phyloP scores from a whole-genome alignment of 2,888 invertebrate genomes.

The Nomada fucata region DNA sequence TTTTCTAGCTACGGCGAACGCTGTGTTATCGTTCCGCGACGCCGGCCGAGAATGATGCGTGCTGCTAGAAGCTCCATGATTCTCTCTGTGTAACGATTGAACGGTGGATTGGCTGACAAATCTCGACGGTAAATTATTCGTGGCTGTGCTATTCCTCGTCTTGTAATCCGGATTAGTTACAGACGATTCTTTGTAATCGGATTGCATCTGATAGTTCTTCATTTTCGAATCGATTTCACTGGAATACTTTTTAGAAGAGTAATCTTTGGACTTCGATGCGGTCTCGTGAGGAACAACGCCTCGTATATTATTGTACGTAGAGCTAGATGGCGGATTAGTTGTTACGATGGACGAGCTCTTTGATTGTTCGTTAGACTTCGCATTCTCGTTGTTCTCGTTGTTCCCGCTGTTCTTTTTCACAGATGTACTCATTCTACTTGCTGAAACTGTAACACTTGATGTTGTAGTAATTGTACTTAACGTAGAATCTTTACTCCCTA shows the following conservation, averaged over 20 bases:
- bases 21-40: slow-evolving; percentile 65
- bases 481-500: slow-evolving; percentile 52
- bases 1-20: slow-evolving; percentile 67
- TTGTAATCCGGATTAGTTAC: slow-evolving; percentile 70
- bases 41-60: slow-evolving; percentile 58
- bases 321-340: slow-evolving; percentile 59
- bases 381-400: slow-evolving; percentile 52
- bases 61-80: slow-evolving; percentile 44
- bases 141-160: slow-evolving; percentile 47
- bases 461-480: slow-evolving; percentile 45
- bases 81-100: slow-evolving; percentile 63
- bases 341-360: slow-evolving; percentile 52
- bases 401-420: slow-evolving; percentile 65
- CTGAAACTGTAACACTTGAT: slow-evolving; percentile 41
- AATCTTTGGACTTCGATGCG: slow-evolving; percentile 69
- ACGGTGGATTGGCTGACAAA: slow-evolving; percentile 62
- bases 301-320: slow-evolving; percentile 57
- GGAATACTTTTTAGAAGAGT: slow-evolving; percentile 67
- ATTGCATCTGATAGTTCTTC: slow-evolving; percentile 69
- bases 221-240: slow-evolving; percentile 67
- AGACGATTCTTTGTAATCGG: slow-evolving; percentile 65
- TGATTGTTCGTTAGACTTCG: slow-evolving; percentile 58
- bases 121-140: slow-evolving; percentile 61
- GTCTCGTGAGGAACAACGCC: slow-evolving; percentile 61
- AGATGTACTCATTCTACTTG: slow-evolving; percentile 62